These are phyloP conservation scores for Sciurus carolinensis DNA, from an alignment of 2,797 vertebrate genomes.

Conservation along the genomic window DNA sequence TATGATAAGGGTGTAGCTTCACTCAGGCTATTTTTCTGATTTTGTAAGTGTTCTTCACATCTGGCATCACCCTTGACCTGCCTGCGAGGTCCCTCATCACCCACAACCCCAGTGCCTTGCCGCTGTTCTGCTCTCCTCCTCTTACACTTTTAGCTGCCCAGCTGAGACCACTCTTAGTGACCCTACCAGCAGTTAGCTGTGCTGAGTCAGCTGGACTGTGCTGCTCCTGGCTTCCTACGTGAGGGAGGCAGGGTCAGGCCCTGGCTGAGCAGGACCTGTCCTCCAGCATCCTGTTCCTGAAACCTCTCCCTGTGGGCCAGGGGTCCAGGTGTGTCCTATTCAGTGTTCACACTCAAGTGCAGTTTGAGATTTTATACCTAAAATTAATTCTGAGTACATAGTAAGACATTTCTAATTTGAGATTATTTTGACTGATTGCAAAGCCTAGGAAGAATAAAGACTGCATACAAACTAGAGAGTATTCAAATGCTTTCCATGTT, in stretches of 20 bases:
- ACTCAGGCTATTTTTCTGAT: too few species aligned
- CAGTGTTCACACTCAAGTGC: background rate
- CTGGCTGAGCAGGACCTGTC: background rate
- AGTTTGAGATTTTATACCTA: background rate
- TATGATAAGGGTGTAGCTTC: background rate
- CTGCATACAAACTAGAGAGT: background rate
- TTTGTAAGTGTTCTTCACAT: too few species aligned
- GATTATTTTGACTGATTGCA: background rate
- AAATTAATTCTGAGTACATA: background rate
- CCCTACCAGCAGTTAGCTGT: background rate
- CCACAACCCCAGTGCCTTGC: too few species aligned
- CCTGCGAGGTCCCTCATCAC: too few species aligned
- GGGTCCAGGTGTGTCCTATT: background rate
- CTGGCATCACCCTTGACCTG: too few species aligned
- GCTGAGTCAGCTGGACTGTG: background rate
- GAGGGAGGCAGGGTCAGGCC: background rate
- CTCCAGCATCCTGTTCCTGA: background rate
- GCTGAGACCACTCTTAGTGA: background rate
- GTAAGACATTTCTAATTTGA: background rate
- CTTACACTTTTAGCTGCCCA: too few species aligned
- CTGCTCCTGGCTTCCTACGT: background rate
- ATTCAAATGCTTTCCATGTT: background rate
- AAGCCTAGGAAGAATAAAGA: background rate
- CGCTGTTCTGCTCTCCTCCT: too few species aligned
- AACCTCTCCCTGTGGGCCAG: background rate